phyloP scores from a whole-genome alignment of 1,140 invertebrate species.

The Plectus sambesii region DNA sequence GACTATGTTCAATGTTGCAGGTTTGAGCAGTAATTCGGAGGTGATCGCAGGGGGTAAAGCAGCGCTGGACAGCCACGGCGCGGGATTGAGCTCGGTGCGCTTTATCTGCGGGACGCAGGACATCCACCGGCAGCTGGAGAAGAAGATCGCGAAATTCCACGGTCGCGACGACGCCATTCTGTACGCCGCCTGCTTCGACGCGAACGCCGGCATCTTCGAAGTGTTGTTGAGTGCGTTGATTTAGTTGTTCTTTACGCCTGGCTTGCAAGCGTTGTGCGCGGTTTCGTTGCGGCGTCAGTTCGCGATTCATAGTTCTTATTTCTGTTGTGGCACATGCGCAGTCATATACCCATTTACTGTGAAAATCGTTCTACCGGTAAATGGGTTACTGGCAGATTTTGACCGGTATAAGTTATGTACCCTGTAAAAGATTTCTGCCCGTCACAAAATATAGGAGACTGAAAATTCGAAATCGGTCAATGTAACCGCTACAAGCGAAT shows the following conservation, averaged over 20 bases:
- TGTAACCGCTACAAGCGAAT: too few relatives aligned
- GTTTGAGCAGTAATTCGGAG: conserved; percentile 65
- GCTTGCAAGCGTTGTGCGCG: neutral
- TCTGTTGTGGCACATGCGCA: too few relatives aligned
- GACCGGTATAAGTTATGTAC: too few relatives aligned
- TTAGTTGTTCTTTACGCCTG: conserved; percentile 15
- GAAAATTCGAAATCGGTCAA: too few relatives aligned
- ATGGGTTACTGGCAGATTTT: too few relatives aligned
- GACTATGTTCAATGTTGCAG: too few relatives aligned
- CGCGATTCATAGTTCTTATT: too few relatives aligned
- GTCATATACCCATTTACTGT: too few relatives aligned
- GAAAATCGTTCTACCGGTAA: too few relatives aligned
- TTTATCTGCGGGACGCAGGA: conserved; percentile 88
- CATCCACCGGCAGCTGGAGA: conserved; percentile 68
- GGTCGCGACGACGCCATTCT: conserved; percentile 71
- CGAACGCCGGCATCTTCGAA: conserved; percentile 84
- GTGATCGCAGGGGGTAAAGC: conserved; percentile 63
- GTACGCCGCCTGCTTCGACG: conserved; percentile 83
- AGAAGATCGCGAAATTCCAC: conserved; percentile 72
- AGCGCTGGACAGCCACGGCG: conserved; percentile 67
- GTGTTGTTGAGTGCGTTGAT: conserved; percentile 56
- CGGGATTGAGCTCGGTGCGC: conserved; percentile 76
- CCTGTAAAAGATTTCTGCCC: too few relatives aligned
- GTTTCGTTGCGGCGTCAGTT: too few relatives aligned
- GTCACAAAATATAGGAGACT: too few relatives aligned